Evolutionary conservation across 1,140 invertebrate species (phyloP).

Genomic region (Drosophila elegans): DNA sequence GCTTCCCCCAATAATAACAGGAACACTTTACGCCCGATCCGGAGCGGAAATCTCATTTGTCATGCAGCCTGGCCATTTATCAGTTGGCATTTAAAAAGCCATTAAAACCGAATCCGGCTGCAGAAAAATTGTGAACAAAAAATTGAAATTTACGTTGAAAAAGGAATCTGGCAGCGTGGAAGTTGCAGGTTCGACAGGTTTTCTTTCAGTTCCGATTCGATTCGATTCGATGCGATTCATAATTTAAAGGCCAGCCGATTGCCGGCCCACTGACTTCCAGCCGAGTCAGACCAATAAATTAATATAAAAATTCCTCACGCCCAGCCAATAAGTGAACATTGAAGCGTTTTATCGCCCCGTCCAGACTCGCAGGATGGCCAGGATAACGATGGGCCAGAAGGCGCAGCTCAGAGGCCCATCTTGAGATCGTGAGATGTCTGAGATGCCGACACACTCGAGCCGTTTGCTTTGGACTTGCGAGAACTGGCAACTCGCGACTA

Average conservation of each 20-base stretch:
- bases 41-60: constrained; percentile 75
- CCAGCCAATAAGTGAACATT: constrained; percentile 80
- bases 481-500: constrained; percentile 7
- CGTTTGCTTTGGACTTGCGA: constrained; percentile 67
- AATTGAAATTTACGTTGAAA: constrained; percentile 46
- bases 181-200: constrained; percentile 26
- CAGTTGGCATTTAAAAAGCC: constrained; percentile 82
- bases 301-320: constrained; percentile 83
- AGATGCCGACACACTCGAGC: constrained; percentile 68
- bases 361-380: constrained; percentile 53
- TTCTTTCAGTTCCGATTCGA: constrained; percentile 65
- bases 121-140: constrained; percentile 41
- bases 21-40: constrained; percentile 52
- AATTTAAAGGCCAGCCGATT: constrained; percentile 73
- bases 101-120: constrained; percentile 79
- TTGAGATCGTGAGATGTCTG: constrained; percentile 60
- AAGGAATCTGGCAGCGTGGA: constrained; percentile 37
- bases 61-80: constrained; percentile 80
- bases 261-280: constrained; percentile 24
- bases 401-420: constrained; percentile 7
- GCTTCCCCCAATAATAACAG: constrained; percentile 19
- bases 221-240: constrained; percentile 80
- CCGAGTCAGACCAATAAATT: constrained; percentile 73
- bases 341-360: constrained; percentile 73
- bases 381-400: constrained; percentile 19